Evolutionary conservation across 2,113 vertebrate species (phyloP), one percentile per base, ranked within the genome.

Genomic region (Periophthalmodon schlosseri): DNA sequence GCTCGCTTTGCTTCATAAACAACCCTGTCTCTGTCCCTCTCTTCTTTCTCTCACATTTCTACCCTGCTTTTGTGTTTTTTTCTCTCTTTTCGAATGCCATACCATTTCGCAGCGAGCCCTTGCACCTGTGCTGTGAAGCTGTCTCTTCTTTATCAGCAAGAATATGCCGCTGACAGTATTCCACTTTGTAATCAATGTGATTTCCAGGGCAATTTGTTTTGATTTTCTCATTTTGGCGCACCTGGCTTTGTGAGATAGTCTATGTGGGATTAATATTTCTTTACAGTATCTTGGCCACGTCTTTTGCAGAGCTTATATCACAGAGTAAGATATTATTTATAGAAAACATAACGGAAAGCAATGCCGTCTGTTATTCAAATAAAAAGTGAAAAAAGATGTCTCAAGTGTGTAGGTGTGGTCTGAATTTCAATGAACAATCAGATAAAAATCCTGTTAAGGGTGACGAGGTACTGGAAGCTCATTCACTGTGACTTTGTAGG

Each of bases 41-140:
- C 76, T n/a, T 65, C 50, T 46, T 33, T 44, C 24, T 68, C 72
- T 83, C 20, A 46, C 58, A 44, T 75, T 72, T 82, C 60, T 57
- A 60, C 15, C 46, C 56, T 60, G 13, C 24, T 36, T 13, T 58
- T 49, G 24, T 39, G 10, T 21, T 24, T n/a, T 21, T 24, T 4
- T 16, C 15, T 14, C 7, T 28, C 57, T 28, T 5, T 28, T 15
- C 5, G 24, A 33, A 15, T 24, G 11, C 15, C 47, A 54, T 14
- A 24, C 39, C 70, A 44, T 75, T 77, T 63, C 52, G 36, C 33
- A 28, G n/a, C 16, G 33, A 23, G 8, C n/a, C 52, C 8, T 5
- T 39, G 8, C 47, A 33, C 61, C 34, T 57, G 14, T 57, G 23
- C 15, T 67, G 65, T 68, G 68, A 76, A 75, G 64, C 33, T 56